These are phyloP conservation scores for Platysternon megacephalum DNA, from an alignment of 2,113 vertebrate species.

Conservation along the genomic window DNA sequence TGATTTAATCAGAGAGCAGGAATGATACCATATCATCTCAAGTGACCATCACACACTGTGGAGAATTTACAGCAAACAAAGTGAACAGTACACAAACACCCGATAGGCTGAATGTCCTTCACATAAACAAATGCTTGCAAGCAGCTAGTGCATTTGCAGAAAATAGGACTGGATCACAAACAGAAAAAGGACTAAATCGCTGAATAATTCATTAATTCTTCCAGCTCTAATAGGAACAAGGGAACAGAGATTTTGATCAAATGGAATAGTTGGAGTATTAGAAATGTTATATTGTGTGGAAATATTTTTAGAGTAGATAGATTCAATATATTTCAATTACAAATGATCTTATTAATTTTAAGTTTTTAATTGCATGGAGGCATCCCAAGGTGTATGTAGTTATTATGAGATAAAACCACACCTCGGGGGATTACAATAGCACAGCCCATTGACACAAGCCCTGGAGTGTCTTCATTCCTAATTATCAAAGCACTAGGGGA, in stretches of 20 bases:
- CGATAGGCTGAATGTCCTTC: slow-evolving; percentile 36
- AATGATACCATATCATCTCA: not conserved
- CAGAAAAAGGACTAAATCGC: slow-evolving; percentile 4
- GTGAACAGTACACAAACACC: slow-evolving; percentile 5
- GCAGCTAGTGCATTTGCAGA: slow-evolving; percentile 50
- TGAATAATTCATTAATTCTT: slow-evolving; percentile 60
- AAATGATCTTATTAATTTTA: slow-evolving; percentile 12
- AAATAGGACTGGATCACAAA: slow-evolving; percentile 46
- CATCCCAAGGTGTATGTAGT: not conserved
- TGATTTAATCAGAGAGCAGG: not conserved
- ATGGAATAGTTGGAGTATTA: slow-evolving; percentile 20
- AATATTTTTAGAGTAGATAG: not conserved
- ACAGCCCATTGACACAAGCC: not conserved
- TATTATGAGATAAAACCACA: not conserved
- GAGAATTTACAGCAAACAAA: slow-evolving; percentile 16
- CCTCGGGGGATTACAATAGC: not conserved
- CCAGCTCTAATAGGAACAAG: slow-evolving; percentile 22
- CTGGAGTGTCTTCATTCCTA: not conserved
- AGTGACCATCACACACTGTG: not conserved
- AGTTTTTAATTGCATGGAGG: not conserved
- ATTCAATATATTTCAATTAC: slow-evolving; percentile 26
- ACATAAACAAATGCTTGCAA: slow-evolving; percentile 34
- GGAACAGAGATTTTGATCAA: slow-evolving; percentile 15
- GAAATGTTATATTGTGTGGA: slow-evolving; percentile 7
- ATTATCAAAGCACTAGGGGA: not conserved